Percentiles rank a stretch among this genome's conserved stretches.
Conservation (phyloP, 2,113 vertebrate species). For the Passerina amoena region DNA sequence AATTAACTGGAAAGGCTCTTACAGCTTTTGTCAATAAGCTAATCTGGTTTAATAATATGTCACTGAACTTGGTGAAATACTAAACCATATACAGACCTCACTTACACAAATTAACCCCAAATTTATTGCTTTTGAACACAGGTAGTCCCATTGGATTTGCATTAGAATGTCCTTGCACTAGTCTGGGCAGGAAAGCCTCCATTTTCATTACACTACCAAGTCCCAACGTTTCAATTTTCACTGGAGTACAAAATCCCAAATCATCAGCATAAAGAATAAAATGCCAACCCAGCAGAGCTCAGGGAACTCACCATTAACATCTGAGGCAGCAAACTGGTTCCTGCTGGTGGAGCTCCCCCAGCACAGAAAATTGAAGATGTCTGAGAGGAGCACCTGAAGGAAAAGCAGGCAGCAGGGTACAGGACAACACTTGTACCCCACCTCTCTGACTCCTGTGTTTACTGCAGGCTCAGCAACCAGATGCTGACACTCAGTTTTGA, state of each 20-base stretch:
- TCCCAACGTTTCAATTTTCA: not conserved
- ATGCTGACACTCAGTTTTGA: not conserved
- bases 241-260: not conserved
- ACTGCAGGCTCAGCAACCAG: not conserved
- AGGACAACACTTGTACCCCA: no score
- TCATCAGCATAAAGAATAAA: not conserved
- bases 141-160: not conserved
- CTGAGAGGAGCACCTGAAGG: not conserved
- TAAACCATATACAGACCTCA: not conserved
- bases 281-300: not conserved
- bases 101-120: not conserved
- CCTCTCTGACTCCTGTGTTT: not conserved
- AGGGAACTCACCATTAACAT: not conserved
- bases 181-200: not conserved
- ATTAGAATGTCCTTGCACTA: not conserved
- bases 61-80: not conserved
- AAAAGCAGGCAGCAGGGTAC: not conserved
- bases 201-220: not conserved
- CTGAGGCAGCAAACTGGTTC: not conserved
- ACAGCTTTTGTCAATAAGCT: slow-evolving; percentile 34
- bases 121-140: not conserved
- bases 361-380: not conserved
- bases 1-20: slow-evolving; percentile 11
- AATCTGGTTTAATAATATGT: slow-evolving; percentile 1
- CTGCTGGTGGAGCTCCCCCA: not conserved